Base-by-base conservation (phyloP, 2,888 invertebrate species). In the Salpingus planirostris region DNA sequence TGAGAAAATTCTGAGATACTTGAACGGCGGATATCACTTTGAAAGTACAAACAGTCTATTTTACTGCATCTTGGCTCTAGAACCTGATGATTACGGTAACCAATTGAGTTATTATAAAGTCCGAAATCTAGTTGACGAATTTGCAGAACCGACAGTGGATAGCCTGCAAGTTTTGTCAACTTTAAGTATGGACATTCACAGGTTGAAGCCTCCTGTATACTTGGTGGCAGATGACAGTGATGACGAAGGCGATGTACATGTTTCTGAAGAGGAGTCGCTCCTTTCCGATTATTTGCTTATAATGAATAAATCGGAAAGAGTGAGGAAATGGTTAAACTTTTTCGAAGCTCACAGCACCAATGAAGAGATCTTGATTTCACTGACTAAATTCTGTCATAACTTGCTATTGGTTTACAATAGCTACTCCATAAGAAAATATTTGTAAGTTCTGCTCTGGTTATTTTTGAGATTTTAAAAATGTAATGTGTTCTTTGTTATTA, bases 391-490 rank as follows among this genome's bases (percentile, higher is more conserved):
- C 30, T 89, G 89, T 54, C 88, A 92, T 64, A 81, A 86, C 63
- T 67, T 92, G 28, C 67, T 92, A 57, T 70, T 87, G 44, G 81
- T 85, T 47, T 82, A 87, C 57, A 80, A 80, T 57, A 72, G 8
- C 18, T n/a, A 83, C 59, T 83, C 89, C 1, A 73, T 90, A 45
- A 86, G 88, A 58, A 86, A 85, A 56, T 87, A 84, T 65, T 83
- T 87, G 87, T 85, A 60, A 61, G 67, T 56, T 30, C 5, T 26
- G 8, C 31, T 36, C 32, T 11, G 24, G 4, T 24, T 24, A 10
- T 31, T 21, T 32, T 13, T 27, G 18, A 21, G n/a, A 10, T 14
- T 2, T 27, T 21, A 21, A 24, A 26, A n/a, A n/a, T n/a, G 11
- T 26, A 23, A 26, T 25, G 5, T 6, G 14, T 36, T 21, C 32